Base-by-base conservation (phyloP, 2,888 invertebrate species). In the Julus scandinavius region DNA sequence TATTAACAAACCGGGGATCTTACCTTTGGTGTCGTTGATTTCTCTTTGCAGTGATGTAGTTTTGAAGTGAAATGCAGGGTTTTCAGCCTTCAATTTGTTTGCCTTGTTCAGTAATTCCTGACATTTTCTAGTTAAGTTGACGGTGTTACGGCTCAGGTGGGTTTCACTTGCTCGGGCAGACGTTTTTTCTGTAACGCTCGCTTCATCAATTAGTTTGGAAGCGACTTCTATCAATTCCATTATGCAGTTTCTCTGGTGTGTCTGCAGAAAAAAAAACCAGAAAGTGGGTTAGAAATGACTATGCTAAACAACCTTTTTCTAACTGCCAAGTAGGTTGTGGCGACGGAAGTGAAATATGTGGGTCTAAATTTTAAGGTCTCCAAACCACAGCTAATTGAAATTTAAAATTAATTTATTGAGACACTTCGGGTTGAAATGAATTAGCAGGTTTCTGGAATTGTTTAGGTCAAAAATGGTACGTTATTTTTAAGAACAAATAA, bases 211-310 rank as follows among this genome's bases (percentile, higher is more conserved):
- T 20, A 72, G 29, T 29, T 72, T 72, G 29, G 72, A 72, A 72
- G 72, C 72, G 11, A 72, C 72, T 72, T 72, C 72, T 72, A 72
- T 72, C 72, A 72, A 6, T n/a, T 72, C 72, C 72, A 72, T 29
- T 72, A 72, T 72, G 29, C 72, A 72, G 72, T 72, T 72, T 72
- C 72, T 72, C 72, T 72, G 72, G 72, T 72, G 72, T 72, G 72
- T 72, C 72, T 72, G 72, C 29, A 29, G 72, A 9, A 29, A 72
- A 29, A 29, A 72, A 29, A 72, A 45, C 45, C 6, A 7, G 7
- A 45, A 45, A 45, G 45, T 45, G 7, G 45, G 45, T 45, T 45
- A 45, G 45, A 45, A 45, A 45, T 7, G 45, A 7, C 45, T 7
- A 5, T 45, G 45, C 7, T 45, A 7, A 45, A 45, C 5, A 45